Base-by-base conservation (phyloP, 2,113 vertebrate species). In the Psittacara wagleri region DNA sequence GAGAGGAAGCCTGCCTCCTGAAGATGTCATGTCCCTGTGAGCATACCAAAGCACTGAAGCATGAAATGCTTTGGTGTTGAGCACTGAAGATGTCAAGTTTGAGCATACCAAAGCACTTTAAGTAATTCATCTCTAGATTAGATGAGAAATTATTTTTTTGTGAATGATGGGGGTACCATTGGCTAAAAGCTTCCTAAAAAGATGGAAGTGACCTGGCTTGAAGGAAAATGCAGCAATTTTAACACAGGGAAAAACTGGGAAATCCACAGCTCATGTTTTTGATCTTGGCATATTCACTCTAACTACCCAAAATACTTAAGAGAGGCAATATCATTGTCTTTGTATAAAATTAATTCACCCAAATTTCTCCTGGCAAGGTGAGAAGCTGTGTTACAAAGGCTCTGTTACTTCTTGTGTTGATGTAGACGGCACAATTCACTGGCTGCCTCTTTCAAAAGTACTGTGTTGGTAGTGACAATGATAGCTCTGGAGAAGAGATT, bases 271-370 rank as follows among this genome's bases (percentile, higher is more conserved):
- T 82, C 8, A 0, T 61, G 29, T 54, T 59, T 67, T 73, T 1
- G 1, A 13, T 62, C 33, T 68, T 63, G 48, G n/a, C 11, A 2
- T 31, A 17, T 28, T 67, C 20, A 24, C 31, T 44, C 14, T 49
- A 37, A 13, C 17, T 35, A 76, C 13, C 13, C 9, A 9, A 23
- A 80, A 69, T 41, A 33, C n/a, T 43, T 75, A 6, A 6, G 39
- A 29, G n/a, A 23, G 43, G 11, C 57, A 15, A 33, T 25, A 28
- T 28, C 19, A 2, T n/a, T 1, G 0, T 52, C 44, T 62, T 77
- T 17, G 17, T 28, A 10, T 46, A 20, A 55, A 27, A 25, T 33
- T 2, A 33, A 31, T 86, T 55, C 7, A 24, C 17, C n/a, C 49
- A 37, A 0, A 15, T 74, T 69, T 44, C 4, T 4, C 17, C 57